phyloP scores from a whole-genome alignment of 2,888 invertebrate species.

The Machimus rusticus region DNA sequence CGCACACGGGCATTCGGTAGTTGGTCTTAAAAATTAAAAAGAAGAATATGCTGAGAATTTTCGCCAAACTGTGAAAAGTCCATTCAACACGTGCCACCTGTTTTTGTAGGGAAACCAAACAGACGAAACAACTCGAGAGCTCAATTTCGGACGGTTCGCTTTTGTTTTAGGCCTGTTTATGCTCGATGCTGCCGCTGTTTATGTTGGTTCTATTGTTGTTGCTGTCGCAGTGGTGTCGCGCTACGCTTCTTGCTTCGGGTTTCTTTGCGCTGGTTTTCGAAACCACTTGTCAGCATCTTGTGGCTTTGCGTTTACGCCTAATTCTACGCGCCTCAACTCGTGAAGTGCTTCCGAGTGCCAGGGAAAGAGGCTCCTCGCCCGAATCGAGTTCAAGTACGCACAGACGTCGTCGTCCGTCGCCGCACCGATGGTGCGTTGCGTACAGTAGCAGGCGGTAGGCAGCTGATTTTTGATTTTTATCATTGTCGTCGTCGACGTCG shows the following conservation, averaged over 20 bases:
- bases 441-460: neutral
- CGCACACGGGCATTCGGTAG: neutral
- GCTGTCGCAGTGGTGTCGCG: neutral
- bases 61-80: slow-evolving; percentile 1
- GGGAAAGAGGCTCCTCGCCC: neutral
- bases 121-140: neutral
- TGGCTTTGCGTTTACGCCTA: neutral
- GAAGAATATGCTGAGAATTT: neutral
- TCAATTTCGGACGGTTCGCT: neutral
- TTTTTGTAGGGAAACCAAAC: neutral
- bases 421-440: neutral
- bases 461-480: neutral
- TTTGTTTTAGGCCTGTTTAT: neutral
- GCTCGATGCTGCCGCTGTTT: neutral
- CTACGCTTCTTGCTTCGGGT: neutral
- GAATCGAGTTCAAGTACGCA: neutral
- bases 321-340: neutral
- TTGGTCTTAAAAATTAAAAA: neutral
- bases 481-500: neutral
- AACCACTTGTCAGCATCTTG: slow-evolving; percentile 1
- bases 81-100: slow-evolving; percentile 3
- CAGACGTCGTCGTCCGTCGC: neutral
- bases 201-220: neutral
- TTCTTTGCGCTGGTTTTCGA: neutral
- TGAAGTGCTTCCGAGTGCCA: neutral